Conservation (phyloP, 2,888 invertebrate genomes). For the Poecilobothrus nobilitatus region DNA sequence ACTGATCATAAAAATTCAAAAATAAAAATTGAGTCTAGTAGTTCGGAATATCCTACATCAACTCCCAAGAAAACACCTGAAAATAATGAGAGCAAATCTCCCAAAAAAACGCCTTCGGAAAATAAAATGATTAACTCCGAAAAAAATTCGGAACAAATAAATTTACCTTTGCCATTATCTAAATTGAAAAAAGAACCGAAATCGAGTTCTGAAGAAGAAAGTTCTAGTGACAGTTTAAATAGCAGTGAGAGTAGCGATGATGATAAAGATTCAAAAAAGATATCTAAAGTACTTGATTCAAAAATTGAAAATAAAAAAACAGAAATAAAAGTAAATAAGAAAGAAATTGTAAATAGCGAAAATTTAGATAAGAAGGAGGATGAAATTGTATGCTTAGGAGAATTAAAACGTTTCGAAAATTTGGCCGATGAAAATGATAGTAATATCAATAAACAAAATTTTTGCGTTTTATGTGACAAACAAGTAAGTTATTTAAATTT, state of each 20-base stretch:
- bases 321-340: not conserved
- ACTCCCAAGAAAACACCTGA: too few relatives aligned
- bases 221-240: not conserved
- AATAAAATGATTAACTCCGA: too few relatives aligned
- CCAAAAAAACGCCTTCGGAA: too few relatives aligned
- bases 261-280: not conserved
- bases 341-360: not conserved
- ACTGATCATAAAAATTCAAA: too few relatives aligned
- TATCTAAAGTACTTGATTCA: not conserved
- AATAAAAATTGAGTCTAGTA: too few relatives aligned
- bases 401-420: conserved; percentile 22
- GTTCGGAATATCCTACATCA: too few relatives aligned
- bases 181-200: not conserved
- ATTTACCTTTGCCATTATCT: not conserved
- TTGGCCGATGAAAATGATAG: conserved; percentile 32
- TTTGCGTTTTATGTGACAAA: conserved; percentile 36
- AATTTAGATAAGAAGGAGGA: not conserved
- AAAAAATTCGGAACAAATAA: too few relatives aligned
- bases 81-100: too few relatives aligned
- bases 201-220: not conserved
- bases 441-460: not conserved
- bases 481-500: conserved; percentile 25
- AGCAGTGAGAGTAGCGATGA: not conserved
- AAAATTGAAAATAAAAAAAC: not conserved
- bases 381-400: not conserved